Evolutionary conservation across 2,888 invertebrate species (phyloP).

Genomic region (Nemotelus pantherinus): DNA sequence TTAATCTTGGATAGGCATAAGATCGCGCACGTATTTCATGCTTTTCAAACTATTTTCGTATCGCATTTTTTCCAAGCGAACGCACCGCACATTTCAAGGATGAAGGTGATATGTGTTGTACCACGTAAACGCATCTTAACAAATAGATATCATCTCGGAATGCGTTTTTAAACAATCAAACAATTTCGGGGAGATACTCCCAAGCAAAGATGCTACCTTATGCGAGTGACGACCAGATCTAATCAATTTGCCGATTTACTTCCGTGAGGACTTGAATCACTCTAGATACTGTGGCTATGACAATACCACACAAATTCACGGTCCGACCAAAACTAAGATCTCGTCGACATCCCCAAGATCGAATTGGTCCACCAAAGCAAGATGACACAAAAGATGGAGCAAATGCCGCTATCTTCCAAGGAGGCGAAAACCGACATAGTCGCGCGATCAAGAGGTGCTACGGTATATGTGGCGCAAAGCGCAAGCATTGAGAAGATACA

Average conservation of each 20-base stretch:
- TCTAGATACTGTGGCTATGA: background rate
- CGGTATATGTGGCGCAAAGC: conserved; percentile 24
- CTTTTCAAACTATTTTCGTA: conserved; percentile 33
- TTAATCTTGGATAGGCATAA: conserved; percentile 26
- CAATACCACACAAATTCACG: conserved; percentile 43
- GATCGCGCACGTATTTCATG: background rate
- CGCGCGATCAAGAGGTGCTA: background rate
- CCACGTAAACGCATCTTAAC: background rate
- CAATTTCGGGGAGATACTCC: background rate
- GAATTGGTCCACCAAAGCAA: conserved; percentile 44
- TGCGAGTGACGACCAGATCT: too few species aligned
- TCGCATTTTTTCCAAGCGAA: background rate
- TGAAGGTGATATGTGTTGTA: background rate
- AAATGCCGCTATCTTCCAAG: conserved; percentile 14
- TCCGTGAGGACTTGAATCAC: too few species aligned
- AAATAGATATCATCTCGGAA: conserved; percentile 16
- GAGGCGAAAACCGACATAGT: conserved; percentile 6
- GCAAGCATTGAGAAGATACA: conserved; percentile 5
- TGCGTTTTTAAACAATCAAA: background rate
- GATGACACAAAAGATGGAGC: conserved; percentile 16
- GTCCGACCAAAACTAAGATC: conserved; percentile 45
- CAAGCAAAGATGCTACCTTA: background rate
- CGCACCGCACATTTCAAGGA: conserved; percentile 3
- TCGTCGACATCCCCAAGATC: conserved; percentile 34
- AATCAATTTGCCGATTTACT: too few species aligned